Evolutionary conservation across 2,797 vertebrate genomes (phyloP).

Genomic region (Crocidura indochinensis): DNA sequence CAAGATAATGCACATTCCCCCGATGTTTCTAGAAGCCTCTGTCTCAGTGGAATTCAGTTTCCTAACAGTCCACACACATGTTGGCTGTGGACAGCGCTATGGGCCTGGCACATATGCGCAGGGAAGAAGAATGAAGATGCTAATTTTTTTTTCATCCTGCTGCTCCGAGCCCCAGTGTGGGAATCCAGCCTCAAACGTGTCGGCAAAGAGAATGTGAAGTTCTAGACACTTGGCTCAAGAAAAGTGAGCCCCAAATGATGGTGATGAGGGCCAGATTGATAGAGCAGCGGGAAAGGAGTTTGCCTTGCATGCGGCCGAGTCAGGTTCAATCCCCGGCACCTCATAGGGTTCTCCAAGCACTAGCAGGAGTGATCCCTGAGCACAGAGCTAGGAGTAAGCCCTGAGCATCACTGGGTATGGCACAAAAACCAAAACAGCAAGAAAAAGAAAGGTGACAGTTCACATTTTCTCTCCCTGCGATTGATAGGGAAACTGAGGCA

Average conservation of each 20-base stretch:
- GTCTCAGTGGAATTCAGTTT: conserved; percentile 31
- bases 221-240: neutral
- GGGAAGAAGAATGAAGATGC: no score
- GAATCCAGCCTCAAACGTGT: neutral
- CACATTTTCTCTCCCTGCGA: neutral
- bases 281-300: no score
- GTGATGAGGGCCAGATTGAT: no score
- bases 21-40: neutral
- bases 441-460: no score
- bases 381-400: no score
- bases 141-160: neutral
- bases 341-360: no score
- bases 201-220: neutral
- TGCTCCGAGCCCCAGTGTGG: neutral
- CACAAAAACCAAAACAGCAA: no score
- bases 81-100: neutral
- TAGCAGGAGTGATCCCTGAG: no score
- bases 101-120: neutral
- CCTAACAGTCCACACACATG: neutral
- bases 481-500: neutral
- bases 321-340: no score
- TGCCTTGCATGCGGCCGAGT: no score
- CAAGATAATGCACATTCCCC: neutral
- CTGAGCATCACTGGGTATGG: no score
- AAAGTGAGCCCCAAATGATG: neutral